Evolutionary conservation across 1,140 invertebrate species (phyloP), one percentile per base, ranked within the genome.

Genomic region (Dinoponera quadriceps): DNA sequence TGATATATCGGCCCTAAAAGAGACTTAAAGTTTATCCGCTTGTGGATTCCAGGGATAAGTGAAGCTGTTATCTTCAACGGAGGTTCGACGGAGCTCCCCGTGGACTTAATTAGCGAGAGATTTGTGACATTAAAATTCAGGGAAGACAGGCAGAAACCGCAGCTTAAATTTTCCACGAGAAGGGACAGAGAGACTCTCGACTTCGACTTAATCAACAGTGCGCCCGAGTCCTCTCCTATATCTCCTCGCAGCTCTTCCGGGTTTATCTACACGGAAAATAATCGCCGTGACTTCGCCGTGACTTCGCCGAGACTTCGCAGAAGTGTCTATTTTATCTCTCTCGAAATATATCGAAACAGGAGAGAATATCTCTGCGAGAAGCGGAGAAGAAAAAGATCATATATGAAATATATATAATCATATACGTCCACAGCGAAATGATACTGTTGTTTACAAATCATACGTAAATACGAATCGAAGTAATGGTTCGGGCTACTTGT

Each of bases 1-100:
- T 78, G n/a, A n/a, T n/a, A n/a, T 68, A 44, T 78, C 49, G 18
- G 14, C 9, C 66, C 9, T 65, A 51, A 38, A n/a, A 20, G 16
- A 78, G 33, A 80, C 51, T 57, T 59, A 57, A 78, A 44, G 54
- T 78, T 78, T 49, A 68, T 78, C 29, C 29, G 29, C 13, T 65
- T 44, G 27, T 44, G 55, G 57, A 57, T 71, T 69, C 16, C 51
- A 80, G 25, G 44, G 33, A 69, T 27, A 44, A 27, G 13, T 13
- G 7, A 27, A 69, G 11, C 13, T 27, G n/a, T 20, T 29, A 44
- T 14, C 65, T 55, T 69, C 14, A 25, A 59, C 57, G 29, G 14
- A 54, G 7, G 54, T 62, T 63, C 7, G 4, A 33, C 7, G 18
- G 18, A 38, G 22, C 0, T 14, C 54, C 13, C 2, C 1, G 16